phyloP scores from a whole-genome alignment of 1,140 invertebrate genomes.

The Ips typographus region DNA sequence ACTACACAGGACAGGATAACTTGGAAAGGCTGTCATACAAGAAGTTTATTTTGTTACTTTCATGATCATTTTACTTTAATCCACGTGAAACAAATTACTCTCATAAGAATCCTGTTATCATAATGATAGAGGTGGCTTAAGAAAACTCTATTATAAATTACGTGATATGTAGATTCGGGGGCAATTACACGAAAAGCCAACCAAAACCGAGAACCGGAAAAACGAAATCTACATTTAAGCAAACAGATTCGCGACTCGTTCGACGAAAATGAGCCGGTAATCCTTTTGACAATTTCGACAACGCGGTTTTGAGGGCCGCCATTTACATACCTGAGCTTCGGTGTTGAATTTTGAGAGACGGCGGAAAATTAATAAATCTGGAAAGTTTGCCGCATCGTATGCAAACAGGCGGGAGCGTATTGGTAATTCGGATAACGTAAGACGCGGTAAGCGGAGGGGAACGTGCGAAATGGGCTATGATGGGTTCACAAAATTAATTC shows the following conservation, averaged over 20 bases:
- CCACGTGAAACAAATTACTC: too few relatives aligned
- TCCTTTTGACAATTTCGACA: constrained; percentile 10
- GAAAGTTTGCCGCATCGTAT: neutral
- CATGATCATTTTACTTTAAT: too few relatives aligned
- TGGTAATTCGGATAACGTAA: neutral
- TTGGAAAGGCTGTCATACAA: too few relatives aligned
- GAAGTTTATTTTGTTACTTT: too few relatives aligned
- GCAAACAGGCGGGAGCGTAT: neutral
- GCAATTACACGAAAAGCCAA: constrained; percentile 3
- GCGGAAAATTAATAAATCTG: constrained; percentile 3
- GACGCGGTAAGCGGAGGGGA: neutral
- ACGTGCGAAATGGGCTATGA: constrained; percentile 1
- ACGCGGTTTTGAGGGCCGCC: neutral
- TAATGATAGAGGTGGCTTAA: too few relatives aligned
- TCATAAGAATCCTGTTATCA: too few relatives aligned
- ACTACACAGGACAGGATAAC: too few relatives aligned
- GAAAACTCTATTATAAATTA: too few relatives aligned
- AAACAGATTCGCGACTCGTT: constrained; percentile 6
- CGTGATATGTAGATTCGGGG: neutral
- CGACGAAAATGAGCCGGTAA: neutral
- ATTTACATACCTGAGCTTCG: neutral
- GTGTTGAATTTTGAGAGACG: neutral
- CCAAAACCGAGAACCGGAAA: neutral
- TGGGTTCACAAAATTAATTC: neutral
- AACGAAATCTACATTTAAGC: neutral